These are phyloP conservation scores for Chanos chanos DNA, from an alignment of 2,797 vertebrate species.

Conservation along the genomic window DNA sequence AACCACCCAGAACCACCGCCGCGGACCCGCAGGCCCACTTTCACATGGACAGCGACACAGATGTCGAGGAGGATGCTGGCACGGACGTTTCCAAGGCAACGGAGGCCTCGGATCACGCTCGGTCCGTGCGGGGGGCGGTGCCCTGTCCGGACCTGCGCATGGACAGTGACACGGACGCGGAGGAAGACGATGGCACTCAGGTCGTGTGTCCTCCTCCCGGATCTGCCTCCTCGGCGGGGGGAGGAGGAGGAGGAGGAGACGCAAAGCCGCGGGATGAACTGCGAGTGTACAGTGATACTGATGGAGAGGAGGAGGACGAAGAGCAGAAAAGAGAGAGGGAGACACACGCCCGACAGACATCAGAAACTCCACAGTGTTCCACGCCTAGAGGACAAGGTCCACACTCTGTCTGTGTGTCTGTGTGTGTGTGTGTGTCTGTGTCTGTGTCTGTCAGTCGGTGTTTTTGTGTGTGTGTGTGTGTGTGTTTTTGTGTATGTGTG, in stretches of 20 bases:
- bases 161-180: slow-evolving; percentile 59
- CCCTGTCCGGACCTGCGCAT: slow-evolving; percentile 36
- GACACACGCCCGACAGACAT: neutral
- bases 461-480: neutral
- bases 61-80: slow-evolving; percentile 27
- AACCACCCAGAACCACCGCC: neutral
- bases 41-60: slow-evolving; percentile 50
- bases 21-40: slow-evolving; percentile 8
- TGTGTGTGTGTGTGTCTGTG: neutral
- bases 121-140: neutral
- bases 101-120: neutral
- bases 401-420: slow-evolving; percentile 1
- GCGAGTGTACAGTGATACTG: slow-evolving; percentile 76
- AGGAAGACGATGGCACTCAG: slow-evolving; percentile 27
- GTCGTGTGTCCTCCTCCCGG: too few species aligned
- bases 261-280: too few species aligned
- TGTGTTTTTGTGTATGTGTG: neutral
- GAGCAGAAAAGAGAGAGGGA: slow-evolving; percentile 16
- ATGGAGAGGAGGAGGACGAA: slow-evolving; percentile 52
- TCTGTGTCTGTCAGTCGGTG: neutral
- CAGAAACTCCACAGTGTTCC: slow-evolving; percentile 35
- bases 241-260: neutral
- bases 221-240: too few species aligned
- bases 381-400: slow-evolving; percentile 51
- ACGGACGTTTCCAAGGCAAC: neutral